Percentiles rank a stretch among this genome's conserved stretches.
These are phyloP conservation scores for Nestor notabilis DNA, from an alignment of 2,113 vertebrate species.

Conservation along the genomic window DNA sequence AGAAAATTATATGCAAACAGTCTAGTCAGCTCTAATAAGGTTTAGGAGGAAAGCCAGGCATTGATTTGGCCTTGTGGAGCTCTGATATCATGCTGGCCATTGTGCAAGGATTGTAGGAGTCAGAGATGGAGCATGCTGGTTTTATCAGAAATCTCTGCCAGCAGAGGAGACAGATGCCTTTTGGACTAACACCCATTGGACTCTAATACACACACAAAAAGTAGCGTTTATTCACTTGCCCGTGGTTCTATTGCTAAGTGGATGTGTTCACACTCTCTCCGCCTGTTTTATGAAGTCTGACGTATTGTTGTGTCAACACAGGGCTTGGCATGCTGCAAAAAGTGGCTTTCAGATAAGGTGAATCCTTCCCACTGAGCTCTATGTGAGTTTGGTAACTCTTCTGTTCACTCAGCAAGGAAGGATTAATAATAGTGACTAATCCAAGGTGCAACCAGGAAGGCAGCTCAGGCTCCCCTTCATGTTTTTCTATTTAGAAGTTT, in stretches of 20 bases:
- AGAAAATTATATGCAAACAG: slow-evolving; percentile 18
- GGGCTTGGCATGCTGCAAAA: neutral
- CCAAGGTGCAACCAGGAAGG: neutral
- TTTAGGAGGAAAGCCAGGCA: slow-evolving; percentile 17
- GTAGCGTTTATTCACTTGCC: neutral
- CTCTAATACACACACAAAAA: neutral
- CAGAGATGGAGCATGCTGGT: neutral
- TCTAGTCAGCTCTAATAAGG: neutral
- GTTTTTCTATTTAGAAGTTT: neutral
- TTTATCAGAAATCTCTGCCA: neutral
- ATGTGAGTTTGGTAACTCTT: neutral
- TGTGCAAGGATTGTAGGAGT: neutral
- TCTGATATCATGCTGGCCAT: neutral
- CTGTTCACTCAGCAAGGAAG: neutral
- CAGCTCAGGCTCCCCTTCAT: neutral
- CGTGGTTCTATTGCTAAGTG: neutral
- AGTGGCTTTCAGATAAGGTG: neutral
- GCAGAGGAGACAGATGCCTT: neutral
- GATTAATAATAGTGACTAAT: neutral
- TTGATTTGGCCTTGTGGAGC: neutral
- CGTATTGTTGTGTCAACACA: neutral
- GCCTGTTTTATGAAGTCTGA: neutral
- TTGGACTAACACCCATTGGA: neutral
- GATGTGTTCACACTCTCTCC: neutral
- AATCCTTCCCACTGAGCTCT: neutral